Conservation (phyloP, 2,888 invertebrate genomes). For the Abrostola triplasia region DNA sequence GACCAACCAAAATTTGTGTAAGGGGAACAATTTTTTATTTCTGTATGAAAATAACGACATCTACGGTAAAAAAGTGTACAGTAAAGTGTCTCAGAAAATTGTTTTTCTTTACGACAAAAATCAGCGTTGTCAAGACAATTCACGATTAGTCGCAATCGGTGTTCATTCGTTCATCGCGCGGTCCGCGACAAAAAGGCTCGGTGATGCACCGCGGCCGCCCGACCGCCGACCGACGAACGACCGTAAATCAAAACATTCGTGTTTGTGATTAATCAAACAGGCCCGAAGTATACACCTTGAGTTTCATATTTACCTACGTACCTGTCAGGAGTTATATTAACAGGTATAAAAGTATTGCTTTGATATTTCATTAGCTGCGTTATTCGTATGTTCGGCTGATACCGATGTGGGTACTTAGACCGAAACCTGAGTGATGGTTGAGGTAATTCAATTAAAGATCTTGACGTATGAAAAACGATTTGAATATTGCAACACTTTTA, state of each 20-base stretch:
- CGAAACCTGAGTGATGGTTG: conserved; percentile 43
- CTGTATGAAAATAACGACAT: too few species aligned
- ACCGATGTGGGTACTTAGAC: conserved; percentile 47
- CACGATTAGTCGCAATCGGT: conserved; percentile 36
- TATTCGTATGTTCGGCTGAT: conserved; percentile 38
- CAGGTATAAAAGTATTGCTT: conserved; percentile 53
- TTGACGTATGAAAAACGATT: conserved; percentile 16
- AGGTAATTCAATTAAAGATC: conserved; percentile 34
- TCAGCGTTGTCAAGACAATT: conserved; percentile 26
- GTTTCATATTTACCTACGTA: conserved; percentile 60
- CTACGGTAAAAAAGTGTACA: too few species aligned
- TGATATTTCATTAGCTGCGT: conserved; percentile 52
- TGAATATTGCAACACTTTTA: conserved; percentile 13
- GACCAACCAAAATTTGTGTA: too few species aligned
- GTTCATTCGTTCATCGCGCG: conserved; percentile 44
- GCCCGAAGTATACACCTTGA: conserved; percentile 61
- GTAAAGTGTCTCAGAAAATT: too few species aligned
- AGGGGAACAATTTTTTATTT: too few species aligned
- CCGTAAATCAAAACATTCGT: conserved; percentile 85
- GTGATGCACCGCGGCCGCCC: conserved; percentile 15
- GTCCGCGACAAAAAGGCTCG: conserved; percentile 34
- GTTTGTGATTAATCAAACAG: conserved; percentile 83
- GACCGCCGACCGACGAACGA: conserved; percentile 55
- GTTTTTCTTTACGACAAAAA: not conserved
- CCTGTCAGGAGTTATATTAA: conserved; percentile 56